These are phyloP conservation scores for Athalia rosae DNA, from an alignment of 2,888 invertebrate species.

Conservation along the genomic window DNA sequence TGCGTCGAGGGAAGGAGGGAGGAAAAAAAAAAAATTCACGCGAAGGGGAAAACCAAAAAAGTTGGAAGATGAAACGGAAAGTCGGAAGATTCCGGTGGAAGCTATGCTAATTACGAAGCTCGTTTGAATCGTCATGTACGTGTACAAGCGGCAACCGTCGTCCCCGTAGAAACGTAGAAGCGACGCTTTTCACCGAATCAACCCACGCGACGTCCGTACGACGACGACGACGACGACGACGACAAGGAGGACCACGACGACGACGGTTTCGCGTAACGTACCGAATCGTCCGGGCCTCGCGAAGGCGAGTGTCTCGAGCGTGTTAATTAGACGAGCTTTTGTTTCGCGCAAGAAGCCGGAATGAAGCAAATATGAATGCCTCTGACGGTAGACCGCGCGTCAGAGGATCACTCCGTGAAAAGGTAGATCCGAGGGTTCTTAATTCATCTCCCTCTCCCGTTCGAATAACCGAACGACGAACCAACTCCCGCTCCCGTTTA, in stretches of 20 bases:
- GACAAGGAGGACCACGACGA: too few relatives aligned
- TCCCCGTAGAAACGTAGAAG: slow-evolving; percentile 28
- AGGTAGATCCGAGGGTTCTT: background rate
- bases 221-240: too few relatives aligned
- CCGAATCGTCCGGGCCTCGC: slow-evolving; percentile 52
- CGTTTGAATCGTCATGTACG: slow-evolving; percentile 59
- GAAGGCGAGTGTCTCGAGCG: slow-evolving; percentile 62
- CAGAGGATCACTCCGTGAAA: background rate
- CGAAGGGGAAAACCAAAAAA: slow-evolving; percentile 5
- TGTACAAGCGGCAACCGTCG: slow-evolving; percentile 54
- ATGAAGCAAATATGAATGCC: slow-evolving; percentile 66
- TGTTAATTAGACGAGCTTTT: slow-evolving; percentile 71
- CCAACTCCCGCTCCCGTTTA: too few relatives aligned
- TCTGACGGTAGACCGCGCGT: slow-evolving; percentile 30
- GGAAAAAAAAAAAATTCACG: background rate
- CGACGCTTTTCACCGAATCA: slow-evolving; percentile 24
- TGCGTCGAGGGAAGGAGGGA: background rate
- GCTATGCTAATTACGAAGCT: slow-evolving; percentile 63
- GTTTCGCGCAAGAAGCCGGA: slow-evolving; percentile 63
- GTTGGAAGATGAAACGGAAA: slow-evolving; percentile 24
- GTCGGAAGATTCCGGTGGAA: slow-evolving; percentile 54
- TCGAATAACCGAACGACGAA: too few relatives aligned
- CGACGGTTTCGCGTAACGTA: slow-evolving; percentile 56
- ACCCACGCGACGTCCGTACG: background rate
- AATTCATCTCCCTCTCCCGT: too few relatives aligned